Base-by-base conservation (phyloP, 2,113 vertebrate species). In the Epinephelus cyanopodus region DNA sequence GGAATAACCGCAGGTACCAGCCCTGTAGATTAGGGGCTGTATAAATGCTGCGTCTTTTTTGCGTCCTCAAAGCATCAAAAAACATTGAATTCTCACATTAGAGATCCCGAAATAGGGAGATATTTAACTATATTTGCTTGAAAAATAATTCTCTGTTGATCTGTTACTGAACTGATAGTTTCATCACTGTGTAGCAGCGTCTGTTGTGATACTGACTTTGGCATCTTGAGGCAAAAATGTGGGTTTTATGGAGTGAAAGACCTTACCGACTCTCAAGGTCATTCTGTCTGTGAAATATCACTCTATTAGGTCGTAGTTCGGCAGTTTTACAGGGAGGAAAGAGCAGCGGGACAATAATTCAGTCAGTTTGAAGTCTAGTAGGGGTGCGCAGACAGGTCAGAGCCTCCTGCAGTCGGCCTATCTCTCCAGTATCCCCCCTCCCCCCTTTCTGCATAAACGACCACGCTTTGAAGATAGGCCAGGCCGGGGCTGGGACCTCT, bases 381-480 rank as follows among this genome's bases (percentile, higher is more conserved):
- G 67, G 75, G 81, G 86, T 48, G 64, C 54, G 50, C 67, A 90
- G 86, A 91, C 82, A 2, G 87, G 86, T 89, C 89, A 64, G 81
- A 87, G 62, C 66, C 81, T 85, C 83, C 85, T 58, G 76, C 73
- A 47, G 82, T 47, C 48, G 6, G 42, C 54, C 77, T 81, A 79
- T 91, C 84, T 83, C 45, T 53, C 6, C 62, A 37, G 37, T 25
- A 48, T 10, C 42, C 0, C 42, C 0, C 9, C 8, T 56, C 57
- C 15, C 62, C 42, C 0, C 48, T 13, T 37, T 63, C 68, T 52
- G 33, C 45, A 61, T 76, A 74, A 69, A 86, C 21, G 48, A 25
- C 57, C 60, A 25, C 8, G 54, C 90, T 93, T 92, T 92, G 91
- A 91, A 91, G 91, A 88, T 72, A 63, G 63, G 73, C 81, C 53